Base-by-base conservation (phyloP, 2,888 invertebrate genomes). In the Lutraria lutraria region DNA sequence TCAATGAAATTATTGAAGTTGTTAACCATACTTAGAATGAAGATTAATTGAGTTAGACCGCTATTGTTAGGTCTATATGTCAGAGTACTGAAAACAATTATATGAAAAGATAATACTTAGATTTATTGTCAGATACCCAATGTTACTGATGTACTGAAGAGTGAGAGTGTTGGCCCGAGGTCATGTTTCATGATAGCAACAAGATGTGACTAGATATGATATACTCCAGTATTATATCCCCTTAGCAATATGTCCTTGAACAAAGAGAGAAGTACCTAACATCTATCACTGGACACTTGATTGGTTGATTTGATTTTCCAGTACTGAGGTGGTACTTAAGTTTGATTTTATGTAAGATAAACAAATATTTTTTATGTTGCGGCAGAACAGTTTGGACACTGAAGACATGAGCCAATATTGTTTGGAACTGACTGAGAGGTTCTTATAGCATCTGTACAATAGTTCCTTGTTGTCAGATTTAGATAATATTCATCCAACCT, bases 121-220 rank as follows among this genome's bases (percentile, higher is more conserved):
- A 68, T 68, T n/a, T n/a, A 2, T 25, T 68, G 25, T 6, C n/a
- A 68, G 10, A n/a, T 68, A n/a, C 25, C 25, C 12, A 10, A 68
- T 25, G 25, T 10, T 25, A 43, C 60, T 60, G 60, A 60, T 60
- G 25, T 68, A n/a, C 60, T 8, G n/a, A 68, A 25, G 63, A 68
- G 25, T 68, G 63, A 25, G 25, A n/a, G 8, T 68, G 25, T 43
- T 68, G 25, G 63, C 63, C 25, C 12, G 6, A 25, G 63, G 63
- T 68, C 25, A 25, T 68, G 63, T 68, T n/a, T 68, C 0, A 25
- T 25, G 25, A 68, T 68, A 25, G 25, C 25, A 68, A 8, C n/a
- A 25, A 68, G n/a, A 25, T 68, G 63, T 68, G 63, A 68, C n/a
- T 25, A 68, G 63, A 68, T 68, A 60, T 56, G 63, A n/a, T n/a